A percentile compares a stretch with the other conserved stretches of the same genome.
These are phyloP conservation scores for Pachyseris speciosa DNA, from an alignment of 64 coral and sea anemone species.

Conservation along the genomic window DNA sequence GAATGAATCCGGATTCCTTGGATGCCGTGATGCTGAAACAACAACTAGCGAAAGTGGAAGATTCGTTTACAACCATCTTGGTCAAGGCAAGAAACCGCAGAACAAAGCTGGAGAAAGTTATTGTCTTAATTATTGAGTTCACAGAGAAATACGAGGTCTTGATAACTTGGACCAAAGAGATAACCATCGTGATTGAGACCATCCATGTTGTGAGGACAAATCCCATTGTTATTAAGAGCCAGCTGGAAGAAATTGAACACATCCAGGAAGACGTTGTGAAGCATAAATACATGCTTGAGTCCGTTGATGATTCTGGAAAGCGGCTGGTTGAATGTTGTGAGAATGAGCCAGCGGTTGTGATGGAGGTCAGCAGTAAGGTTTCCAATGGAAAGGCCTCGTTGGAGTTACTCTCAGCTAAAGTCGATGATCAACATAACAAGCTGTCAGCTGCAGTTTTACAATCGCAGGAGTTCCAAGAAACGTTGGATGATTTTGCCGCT, in stretches of 20 bases:
- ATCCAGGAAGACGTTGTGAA: conserved; percentile 87
- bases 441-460: conserved; percentile 78
- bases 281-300: conserved; percentile 73
- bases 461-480: conserved; percentile 89
- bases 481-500: conserved; percentile 75
- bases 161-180: conserved; percentile 76
- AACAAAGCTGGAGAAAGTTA: conserved; percentile 63
- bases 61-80: conserved; percentile 44
- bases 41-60: conserved; percentile 63
- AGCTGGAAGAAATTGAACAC: conserved; percentile 84
- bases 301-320: conserved; percentile 79
- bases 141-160: conserved; percentile 86
- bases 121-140: conserved; percentile 81
- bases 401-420: conserved; percentile 72
- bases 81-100: conserved; percentile 69
- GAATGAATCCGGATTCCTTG: conserved; percentile 71
- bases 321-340: conserved; percentile 79
- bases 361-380: conserved; percentile 80
- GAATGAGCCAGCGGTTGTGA: conserved; percentile 59
- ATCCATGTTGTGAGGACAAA: conserved; percentile 59
- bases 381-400: conserved; percentile 68
- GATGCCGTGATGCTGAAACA: conserved; percentile 68
- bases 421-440: conserved; percentile 80
- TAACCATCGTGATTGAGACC: conserved; percentile 73
- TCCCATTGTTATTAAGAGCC: conserved; percentile 72